Base-by-base conservation (phyloP, 1,140 invertebrate species). In the Drosophila rufa region DNA sequence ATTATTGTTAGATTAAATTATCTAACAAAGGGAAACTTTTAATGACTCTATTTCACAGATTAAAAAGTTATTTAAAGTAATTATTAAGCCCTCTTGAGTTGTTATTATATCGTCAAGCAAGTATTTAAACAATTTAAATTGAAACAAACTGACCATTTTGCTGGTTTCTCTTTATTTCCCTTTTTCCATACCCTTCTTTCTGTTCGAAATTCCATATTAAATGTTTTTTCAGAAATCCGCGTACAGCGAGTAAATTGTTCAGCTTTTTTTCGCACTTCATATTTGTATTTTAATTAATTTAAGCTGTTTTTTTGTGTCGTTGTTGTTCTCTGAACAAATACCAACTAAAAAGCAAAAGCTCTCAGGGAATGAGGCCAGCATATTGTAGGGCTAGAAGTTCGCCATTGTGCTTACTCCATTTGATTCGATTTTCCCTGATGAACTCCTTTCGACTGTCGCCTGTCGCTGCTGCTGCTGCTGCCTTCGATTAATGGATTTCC, bases 401-500 rank as follows among this genome's bases (percentile, higher is more conserved):
- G 27, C 15, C 47, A 51, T 68, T 70, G n/a, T 45, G 62, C 38
- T 45, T 14, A 58, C 69, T 58, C 33, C 48, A 33, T 56, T 70
- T 55, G 43, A 47, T 50, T 73, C 53, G 36, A 59, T 73, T 73
- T 65, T 38, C n/a, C 45, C 12, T 59, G 67, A 75, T 75, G 42
- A 75, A 64, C 69, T 75, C 25, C 70, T 55, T 55, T 50, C 36
- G 42, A 12, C 42, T 36, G 38, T 43, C 67, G 55, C 22, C 46
- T 38, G 50, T 19, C n/a, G 50, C 30, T 38, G 51, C 6, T 4
- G 47, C 47, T 38, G 22, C 47, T n/a, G 36, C 27, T 50, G 51
- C 36, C 53, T 62, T 75, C 71, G 71, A 59, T 76, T 77, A 76
- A 76, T 77, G 73, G 55, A 68, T 76, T 77, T 25, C 56, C 55